Percentiles rank a stretch among this genome's conserved stretches.
Conservation (phyloP, 1,140 invertebrate species). For the Limonius californicus region DNA sequence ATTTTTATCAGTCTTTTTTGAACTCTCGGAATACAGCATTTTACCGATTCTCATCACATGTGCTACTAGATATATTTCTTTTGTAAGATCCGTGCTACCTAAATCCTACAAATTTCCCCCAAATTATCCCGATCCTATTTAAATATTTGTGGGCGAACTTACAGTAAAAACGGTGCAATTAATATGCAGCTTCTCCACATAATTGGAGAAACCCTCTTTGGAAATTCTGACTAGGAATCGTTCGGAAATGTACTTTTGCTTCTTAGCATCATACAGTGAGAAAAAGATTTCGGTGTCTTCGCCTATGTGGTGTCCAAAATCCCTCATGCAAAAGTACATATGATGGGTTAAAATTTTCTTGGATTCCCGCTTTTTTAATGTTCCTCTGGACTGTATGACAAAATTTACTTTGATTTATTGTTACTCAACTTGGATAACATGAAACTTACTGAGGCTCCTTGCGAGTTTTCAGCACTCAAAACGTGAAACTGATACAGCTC, state of each 20-base stretch:
- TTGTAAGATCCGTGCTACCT: constrained; percentile 74
- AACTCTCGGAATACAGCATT: constrained; percentile 78
- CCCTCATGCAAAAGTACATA: constrained; percentile 82
- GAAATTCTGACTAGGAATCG: constrained; percentile 83
- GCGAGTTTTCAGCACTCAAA: constrained; percentile 73
- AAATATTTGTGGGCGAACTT: constrained; percentile 48
- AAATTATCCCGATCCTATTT: too few relatives aligned
- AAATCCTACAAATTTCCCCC: constrained; percentile 51
- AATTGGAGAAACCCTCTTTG: constrained; percentile 85
- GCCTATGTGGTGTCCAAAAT: constrained; percentile 80
- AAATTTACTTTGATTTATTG: background rate
- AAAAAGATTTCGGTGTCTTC: constrained; percentile 88
- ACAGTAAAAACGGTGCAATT: constrained; percentile 88
- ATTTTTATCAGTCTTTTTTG: constrained; percentile 59
- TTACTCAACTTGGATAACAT: background rate
- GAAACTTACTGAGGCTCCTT: constrained; percentile 67
- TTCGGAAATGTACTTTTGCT: constrained; percentile 73
- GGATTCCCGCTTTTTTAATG: constrained; percentile 53
- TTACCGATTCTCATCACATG: constrained; percentile 84
- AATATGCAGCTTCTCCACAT: constrained; percentile 80
- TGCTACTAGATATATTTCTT: constrained; percentile 81
- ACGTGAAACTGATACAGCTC: constrained; percentile 85
- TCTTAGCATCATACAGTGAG: constrained; percentile 77
- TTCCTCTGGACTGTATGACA: constrained; percentile 38
- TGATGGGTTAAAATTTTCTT: constrained; percentile 75